A percentile compares a stretch with the other conserved stretches of the same genome.
phyloP scores from a whole-genome alignment of 2,888 invertebrate species.

The Thelaira solivaga region DNA sequence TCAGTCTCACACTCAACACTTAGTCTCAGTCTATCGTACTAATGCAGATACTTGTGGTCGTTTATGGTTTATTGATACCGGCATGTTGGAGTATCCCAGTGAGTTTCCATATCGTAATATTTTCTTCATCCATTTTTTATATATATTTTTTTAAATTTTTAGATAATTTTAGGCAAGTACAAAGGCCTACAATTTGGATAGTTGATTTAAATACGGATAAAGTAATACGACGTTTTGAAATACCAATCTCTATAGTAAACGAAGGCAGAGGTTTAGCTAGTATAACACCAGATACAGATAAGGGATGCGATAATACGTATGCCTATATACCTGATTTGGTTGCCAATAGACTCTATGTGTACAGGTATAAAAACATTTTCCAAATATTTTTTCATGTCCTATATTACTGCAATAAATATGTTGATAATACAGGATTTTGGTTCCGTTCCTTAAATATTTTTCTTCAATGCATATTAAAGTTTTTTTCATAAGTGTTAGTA shows the following conservation, averaged over 20 bases:
- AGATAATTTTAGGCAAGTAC: slow-evolving; percentile 77
- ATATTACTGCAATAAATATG: too few relatives aligned
- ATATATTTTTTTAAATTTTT: neutral
- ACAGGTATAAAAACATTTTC: too few relatives aligned
- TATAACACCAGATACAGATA: slow-evolving; percentile 81
- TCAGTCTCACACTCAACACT: slow-evolving; percentile 64
- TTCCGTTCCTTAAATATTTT: too few relatives aligned
- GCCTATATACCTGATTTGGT: slow-evolving; percentile 82
- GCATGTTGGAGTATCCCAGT: slow-evolving; percentile 83
- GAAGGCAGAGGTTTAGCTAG: slow-evolving; percentile 81
- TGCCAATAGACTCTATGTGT: slow-evolving; percentile 75
- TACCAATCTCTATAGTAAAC: slow-evolving; percentile 73
- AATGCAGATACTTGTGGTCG: slow-evolving; percentile 84
- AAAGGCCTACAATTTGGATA: slow-evolving; percentile 82
- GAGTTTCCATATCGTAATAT: slow-evolving; percentile 62
- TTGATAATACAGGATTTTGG: too few relatives aligned
- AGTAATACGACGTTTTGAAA: slow-evolving; percentile 80
- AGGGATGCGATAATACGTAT: slow-evolving; percentile 81
- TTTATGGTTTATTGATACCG: slow-evolving; percentile 89
- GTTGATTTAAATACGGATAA: slow-evolving; percentile 82
- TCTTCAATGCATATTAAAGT: too few relatives aligned
- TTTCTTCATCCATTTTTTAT: neutral
- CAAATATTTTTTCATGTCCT: too few relatives aligned
- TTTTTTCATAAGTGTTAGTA: too few relatives aligned
- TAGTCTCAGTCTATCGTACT: slow-evolving; percentile 85